phyloP scores from a whole-genome alignment of 2,888 invertebrate species.

The Ochropleura leucogaster region DNA sequence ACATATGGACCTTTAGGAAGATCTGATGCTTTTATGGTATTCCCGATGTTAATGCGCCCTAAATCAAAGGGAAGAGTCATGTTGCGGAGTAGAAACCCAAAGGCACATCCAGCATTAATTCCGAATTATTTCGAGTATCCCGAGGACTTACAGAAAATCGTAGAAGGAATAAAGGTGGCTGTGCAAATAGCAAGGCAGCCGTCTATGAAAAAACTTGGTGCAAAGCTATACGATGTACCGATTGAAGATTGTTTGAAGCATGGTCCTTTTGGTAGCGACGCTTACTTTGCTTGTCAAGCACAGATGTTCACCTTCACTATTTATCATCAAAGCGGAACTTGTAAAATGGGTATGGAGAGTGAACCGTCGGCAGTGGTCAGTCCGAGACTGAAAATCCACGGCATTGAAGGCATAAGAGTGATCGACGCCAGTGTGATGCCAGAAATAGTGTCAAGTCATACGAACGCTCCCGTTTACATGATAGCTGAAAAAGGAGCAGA shows the following conservation, averaged over 20 bases:
- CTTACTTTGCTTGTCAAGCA: slow-evolving; percentile 93
- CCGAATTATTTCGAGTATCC: slow-evolving; percentile 94
- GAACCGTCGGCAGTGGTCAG: slow-evolving; percentile 92
- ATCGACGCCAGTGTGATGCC: slow-evolving; percentile 96
- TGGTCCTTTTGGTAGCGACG: slow-evolving; percentile 91
- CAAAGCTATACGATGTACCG: slow-evolving; percentile 90
- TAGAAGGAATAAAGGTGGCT: slow-evolving; percentile 91
- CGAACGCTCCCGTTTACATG: slow-evolving; percentile 95
- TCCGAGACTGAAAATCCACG: slow-evolving; percentile 91
- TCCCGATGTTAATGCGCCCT: slow-evolving; percentile 94
- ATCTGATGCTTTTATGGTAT: slow-evolving; percentile 88
- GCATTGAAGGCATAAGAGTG: slow-evolving; percentile 92
- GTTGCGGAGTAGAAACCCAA: slow-evolving; percentile 93
- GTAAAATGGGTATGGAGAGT: slow-evolving; percentile 91
- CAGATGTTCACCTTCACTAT: slow-evolving; percentile 93
- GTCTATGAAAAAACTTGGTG: slow-evolving; percentile 90
- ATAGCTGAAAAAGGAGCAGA: slow-evolving; percentile 95
- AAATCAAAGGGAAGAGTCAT: slow-evolving; percentile 92
- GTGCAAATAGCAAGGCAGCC: slow-evolving; percentile 91
- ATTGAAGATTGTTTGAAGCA: slow-evolving; percentile 91
- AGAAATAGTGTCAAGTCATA: slow-evolving; percentile 94
- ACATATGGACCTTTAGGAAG: slow-evolving; percentile 83
- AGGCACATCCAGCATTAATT: slow-evolving; percentile 93
- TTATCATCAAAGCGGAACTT: slow-evolving; percentile 93
- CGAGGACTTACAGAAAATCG: slow-evolving; percentile 92